Evolutionary conservation across 1,140 invertebrate genomes (phyloP), one percentile per base, ranked within the genome.

Genomic region (Propsilocerus akamusi): DNA sequence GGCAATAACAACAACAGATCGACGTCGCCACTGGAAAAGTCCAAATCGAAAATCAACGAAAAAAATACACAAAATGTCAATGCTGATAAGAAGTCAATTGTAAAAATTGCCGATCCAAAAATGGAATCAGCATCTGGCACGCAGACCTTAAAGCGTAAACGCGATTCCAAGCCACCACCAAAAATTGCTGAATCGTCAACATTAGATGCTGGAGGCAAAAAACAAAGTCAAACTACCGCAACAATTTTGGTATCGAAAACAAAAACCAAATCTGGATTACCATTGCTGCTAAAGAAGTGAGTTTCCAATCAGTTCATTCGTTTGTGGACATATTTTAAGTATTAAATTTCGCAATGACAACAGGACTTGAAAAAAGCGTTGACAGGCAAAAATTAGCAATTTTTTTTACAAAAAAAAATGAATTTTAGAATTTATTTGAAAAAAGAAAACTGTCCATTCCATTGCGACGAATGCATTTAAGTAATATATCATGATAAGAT

Each of bases 241-340:
- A 65, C 63, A 17, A 65, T 65, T 56, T 58, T 65, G 51, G 63
- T 65, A 51, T 65, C 63, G 17, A 65, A 65, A 62, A 64, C 63
- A 56, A 65, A 65, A 65, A 65, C 63, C 26, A 65, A 65, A 63
- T 64, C 63, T 51, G 63, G 63, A 55, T 59, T 65, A 57, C 63
- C 63, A 52, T 55, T 65, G 54, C 54, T 65, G 54, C 54, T 65
- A 48, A 65, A 65, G 52, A 65, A 65, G 53, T 65, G 63, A 49
- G n/a, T n/a, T n/a, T n/a, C n/a, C n/a, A n/a, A n/a, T n/a, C n/a
- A n/a, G n/a, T n/a, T n/a, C n/a, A n/a, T n/a, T n/a, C n/a, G n/a
- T n/a, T n/a, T n/a, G n/a, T n/a, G n/a, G n/a, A n/a, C n/a, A n/a
- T n/a, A n/a, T n/a, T n/a, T n/a, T n/a, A n/a, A n/a, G n/a, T n/a